These are phyloP conservation scores for Erynnis tages DNA, from an alignment of 2,888 invertebrate genomes.

Conservation along the genomic window DNA sequence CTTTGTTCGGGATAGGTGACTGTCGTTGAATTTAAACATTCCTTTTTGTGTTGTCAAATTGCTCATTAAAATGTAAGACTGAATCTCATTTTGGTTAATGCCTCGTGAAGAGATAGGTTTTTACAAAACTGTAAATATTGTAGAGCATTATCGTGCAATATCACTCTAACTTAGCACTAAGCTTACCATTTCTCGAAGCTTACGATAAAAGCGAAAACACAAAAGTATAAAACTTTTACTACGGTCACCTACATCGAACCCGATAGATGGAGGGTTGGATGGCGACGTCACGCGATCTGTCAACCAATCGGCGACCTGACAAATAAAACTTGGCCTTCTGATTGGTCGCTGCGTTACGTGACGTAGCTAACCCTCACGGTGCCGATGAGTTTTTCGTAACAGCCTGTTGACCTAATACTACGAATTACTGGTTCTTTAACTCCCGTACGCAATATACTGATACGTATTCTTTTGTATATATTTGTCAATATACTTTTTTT, in stretches of 20 bases:
- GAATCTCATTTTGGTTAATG: slow-evolving; percentile 4
- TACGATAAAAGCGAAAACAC: background rate
- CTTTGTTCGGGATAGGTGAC: slow-evolving; percentile 18
- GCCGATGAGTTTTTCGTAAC: slow-evolving; percentile 16
- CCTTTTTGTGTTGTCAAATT: background rate
- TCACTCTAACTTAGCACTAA: background rate
- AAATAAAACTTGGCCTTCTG: slow-evolving; percentile 1
- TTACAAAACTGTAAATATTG: slow-evolving; percentile 5
- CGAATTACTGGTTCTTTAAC: slow-evolving; percentile 23
- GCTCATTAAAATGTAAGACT: slow-evolving; percentile 19
- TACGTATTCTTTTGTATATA: slow-evolving; percentile 11
- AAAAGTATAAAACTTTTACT: slow-evolving; percentile 27
- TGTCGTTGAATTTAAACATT: background rate
- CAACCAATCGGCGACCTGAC: slow-evolving; percentile 9
- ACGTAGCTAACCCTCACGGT: slow-evolving; percentile 21
- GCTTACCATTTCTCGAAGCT: background rate
- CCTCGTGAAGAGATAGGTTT: background rate
- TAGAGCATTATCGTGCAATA: slow-evolving; percentile 9
- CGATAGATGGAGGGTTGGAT: slow-evolving; percentile 22
- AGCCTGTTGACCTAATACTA: slow-evolving; percentile 27
- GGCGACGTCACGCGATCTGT: slow-evolving; percentile 13
- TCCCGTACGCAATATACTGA: slow-evolving; percentile 17
- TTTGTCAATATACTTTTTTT: background rate
- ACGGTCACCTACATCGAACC: slow-evolving; percentile 38
- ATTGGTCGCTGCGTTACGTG: slow-evolving; percentile 19